Evolutionary conservation across 2,113 vertebrate species (phyloP).

Genomic region (Phyllopteryx taeniolatus): DNA sequence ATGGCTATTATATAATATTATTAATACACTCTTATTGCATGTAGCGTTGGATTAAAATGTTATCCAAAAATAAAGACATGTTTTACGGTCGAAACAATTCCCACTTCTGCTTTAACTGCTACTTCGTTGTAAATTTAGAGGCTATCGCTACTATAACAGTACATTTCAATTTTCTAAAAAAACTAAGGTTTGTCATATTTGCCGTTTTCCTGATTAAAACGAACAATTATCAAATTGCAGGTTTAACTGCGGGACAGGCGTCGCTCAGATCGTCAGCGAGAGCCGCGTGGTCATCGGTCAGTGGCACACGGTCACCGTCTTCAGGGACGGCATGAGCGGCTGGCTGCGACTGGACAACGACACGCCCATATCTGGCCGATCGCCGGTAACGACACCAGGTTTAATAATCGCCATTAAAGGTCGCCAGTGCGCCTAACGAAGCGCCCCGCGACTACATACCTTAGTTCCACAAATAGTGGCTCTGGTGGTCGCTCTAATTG

Average conservation of each 20-base stretch:
- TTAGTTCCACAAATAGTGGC: background rate
- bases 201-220: too few species aligned
- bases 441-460: background rate
- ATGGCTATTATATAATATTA: too few species aligned
- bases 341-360: conserved; percentile 84
- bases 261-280: conserved; percentile 80
- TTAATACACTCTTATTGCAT: too few species aligned
- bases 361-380: conserved; percentile 80
- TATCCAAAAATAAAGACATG: too few species aligned
- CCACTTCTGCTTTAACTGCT: too few species aligned
- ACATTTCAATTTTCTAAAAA: too few species aligned
- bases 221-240: conserved; percentile 54
- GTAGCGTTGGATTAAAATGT: too few species aligned
- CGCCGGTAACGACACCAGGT: conserved; percentile 75
- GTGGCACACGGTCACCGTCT: conserved; percentile 83
- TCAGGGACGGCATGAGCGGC: conserved; percentile 83
- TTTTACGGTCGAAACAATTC: too few species aligned
- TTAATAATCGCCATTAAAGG: background rate
- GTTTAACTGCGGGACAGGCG: conserved; percentile 93
- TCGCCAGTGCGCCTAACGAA: background rate
- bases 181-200: background rate
- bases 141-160: background rate
- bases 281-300: conserved; percentile 79
- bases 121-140: too few species aligned
- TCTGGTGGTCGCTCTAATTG: background rate